Percentiles rank a stretch among this genome's conserved stretches.
phyloP scores from a whole-genome alignment of 2,888 invertebrate genomes.

The Synanthedon tipuliformis region DNA sequence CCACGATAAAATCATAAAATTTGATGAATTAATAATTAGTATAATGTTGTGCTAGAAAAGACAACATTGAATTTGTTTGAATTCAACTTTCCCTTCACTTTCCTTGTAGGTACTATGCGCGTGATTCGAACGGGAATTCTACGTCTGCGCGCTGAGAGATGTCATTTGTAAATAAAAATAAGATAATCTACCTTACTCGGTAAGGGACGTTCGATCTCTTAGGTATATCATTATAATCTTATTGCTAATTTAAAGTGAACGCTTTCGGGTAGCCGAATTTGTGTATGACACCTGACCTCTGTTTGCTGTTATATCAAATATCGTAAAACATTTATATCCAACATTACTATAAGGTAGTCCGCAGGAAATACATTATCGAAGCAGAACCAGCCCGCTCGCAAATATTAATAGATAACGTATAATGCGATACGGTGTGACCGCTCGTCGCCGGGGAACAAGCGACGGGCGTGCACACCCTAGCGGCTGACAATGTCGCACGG shows the following conservation, averaged over 20 bases:
- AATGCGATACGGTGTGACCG: slow-evolving; percentile 9
- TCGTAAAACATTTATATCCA: slow-evolving; percentile 9
- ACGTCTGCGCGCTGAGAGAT: slow-evolving; percentile 47
- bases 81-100: slow-evolving; percentile 23
- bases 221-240: slow-evolving; percentile 63
- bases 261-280: slow-evolving; percentile 54
- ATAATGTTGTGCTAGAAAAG: slow-evolving; percentile 58
- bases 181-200: slow-evolving; percentile 67
- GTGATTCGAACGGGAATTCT: slow-evolving; percentile 9
- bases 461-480: slow-evolving; percentile 11
- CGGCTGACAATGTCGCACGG: slow-evolving; percentile 8
- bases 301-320: slow-evolving; percentile 5
- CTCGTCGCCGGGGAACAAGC: slow-evolving; percentile 21
- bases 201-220: slow-evolving; percentile 70
- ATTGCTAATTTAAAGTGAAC: slow-evolving; percentile 62
- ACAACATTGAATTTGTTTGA: slow-evolving; percentile 30
- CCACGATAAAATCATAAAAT: slow-evolving; percentile 64
- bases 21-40: slow-evolving; percentile 40
- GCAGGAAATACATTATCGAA: slow-evolving; percentile 54
- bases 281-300: slow-evolving; percentile 31
- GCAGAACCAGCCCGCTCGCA: slow-evolving; percentile 63
- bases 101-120: background rate
- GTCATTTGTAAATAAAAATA: slow-evolving; percentile 57
- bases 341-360: slow-evolving; percentile 23
- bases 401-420: slow-evolving; percentile 8